Conservation (phyloP, 2,797 vertebrate genomes). For the Poecilia wingei region DNA sequence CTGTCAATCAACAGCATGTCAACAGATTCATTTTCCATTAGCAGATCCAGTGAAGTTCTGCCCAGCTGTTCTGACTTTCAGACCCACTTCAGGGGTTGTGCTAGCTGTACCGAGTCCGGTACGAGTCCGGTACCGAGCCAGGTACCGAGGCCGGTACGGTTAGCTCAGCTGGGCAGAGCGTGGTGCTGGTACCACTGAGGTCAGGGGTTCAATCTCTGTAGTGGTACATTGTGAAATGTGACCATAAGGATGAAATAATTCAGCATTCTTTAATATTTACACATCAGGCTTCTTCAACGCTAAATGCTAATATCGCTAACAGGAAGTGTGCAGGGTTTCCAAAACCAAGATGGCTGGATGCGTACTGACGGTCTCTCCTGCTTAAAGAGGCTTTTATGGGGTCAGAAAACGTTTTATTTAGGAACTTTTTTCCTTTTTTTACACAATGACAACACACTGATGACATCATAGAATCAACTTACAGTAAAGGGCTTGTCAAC, state of each 20-base stretch:
- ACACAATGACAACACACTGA: constrained; percentile 65
- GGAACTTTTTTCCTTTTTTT: constrained; percentile 23
- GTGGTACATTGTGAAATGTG: constrained; percentile 20
- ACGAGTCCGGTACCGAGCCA: too few species aligned
- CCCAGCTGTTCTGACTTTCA: too few species aligned
- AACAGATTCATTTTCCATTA: too few species aligned
- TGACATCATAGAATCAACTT: constrained; percentile 76
- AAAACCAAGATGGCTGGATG: constrained; percentile 5
- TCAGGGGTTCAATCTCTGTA: neutral
- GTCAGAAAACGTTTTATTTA: constrained; percentile 41
- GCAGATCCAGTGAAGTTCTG: too few species aligned
- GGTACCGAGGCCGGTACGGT: too few species aligned
- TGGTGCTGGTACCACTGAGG: too few species aligned
- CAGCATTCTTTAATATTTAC: constrained; percentile 52
- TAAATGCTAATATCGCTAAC: constrained; percentile 54
- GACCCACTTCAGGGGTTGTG: too few species aligned
- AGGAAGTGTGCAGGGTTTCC: neutral
- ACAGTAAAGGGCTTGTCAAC: constrained; percentile 67
- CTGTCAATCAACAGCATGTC: too few species aligned
- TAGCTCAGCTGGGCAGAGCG: too few species aligned
- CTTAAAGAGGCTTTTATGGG: constrained; percentile 29
- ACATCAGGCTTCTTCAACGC: constrained; percentile 41
- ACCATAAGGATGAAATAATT: constrained; percentile 52
- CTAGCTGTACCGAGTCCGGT: too few species aligned
- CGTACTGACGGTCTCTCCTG: constrained; percentile 18